phyloP scores from a whole-genome alignment of 2,888 invertebrate genomes.

The Chrysolina oricalcia region DNA sequence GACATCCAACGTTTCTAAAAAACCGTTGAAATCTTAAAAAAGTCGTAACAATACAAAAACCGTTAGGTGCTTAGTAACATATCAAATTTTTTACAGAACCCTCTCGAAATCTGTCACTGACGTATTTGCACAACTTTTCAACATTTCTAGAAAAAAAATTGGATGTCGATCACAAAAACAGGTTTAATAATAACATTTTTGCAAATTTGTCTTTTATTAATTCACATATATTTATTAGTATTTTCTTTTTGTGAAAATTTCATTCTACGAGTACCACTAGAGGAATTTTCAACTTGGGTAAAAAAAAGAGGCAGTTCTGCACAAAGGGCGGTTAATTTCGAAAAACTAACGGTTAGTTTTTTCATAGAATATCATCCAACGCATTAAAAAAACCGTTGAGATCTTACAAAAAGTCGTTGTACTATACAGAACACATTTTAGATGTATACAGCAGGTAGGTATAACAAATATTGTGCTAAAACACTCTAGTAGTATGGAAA shows the following conservation, averaged over 20 bases:
- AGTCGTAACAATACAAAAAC: not conserved
- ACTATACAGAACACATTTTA: not conserved
- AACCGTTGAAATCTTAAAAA: not conserved
- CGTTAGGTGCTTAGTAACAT: not conserved
- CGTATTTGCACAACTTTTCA: too few relatives aligned
- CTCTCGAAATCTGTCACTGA: too few relatives aligned
- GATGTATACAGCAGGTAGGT: too few relatives aligned
- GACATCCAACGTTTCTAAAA: not conserved
- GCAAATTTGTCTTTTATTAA: too few relatives aligned
- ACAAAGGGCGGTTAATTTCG: not conserved
- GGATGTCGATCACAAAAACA: too few relatives aligned
- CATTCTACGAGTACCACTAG: conserved; percentile 27
- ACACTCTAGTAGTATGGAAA: too few relatives aligned
- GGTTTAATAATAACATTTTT: too few relatives aligned
- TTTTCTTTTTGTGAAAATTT: conserved; percentile 44
- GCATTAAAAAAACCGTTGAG: not conserved
- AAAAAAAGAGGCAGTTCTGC: not conserved
- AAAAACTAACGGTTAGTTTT: not conserved
- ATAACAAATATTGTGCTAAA: too few relatives aligned
- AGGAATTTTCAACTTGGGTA: conserved; percentile 24
- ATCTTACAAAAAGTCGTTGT: not conserved
- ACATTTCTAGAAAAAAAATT: too few relatives aligned
- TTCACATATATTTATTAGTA: too few relatives aligned
- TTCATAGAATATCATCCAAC: not conserved
- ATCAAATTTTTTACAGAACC: too few relatives aligned